A percentile compares a stretch with the other conserved stretches of the same genome.
Conservation (phyloP, 2,113 vertebrate genomes). For the Phainopepla nitens region DNA sequence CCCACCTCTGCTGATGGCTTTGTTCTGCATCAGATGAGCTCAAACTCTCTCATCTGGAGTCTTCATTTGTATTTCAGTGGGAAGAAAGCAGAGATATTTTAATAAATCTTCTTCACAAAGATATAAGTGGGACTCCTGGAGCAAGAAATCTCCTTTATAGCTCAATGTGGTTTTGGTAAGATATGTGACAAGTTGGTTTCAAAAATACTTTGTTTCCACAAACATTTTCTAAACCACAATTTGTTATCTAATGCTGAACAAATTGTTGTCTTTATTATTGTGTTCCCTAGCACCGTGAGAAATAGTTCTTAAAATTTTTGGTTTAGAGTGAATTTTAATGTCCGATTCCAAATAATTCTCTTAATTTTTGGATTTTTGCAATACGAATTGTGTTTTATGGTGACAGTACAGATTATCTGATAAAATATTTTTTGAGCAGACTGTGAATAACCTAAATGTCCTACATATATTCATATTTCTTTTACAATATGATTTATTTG, state of each 20-base stretch:
- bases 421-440: neutral
- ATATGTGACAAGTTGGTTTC: neutral
- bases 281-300: neutral
- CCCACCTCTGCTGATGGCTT: neutral
- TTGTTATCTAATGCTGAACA: neutral
- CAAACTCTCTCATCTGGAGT: neutral
- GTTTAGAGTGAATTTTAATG: neutral
- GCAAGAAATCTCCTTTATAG: neutral
- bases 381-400: neutral
- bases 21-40: neutral
- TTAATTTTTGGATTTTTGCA: neutral
- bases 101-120: neutral
- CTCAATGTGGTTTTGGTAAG: neutral
- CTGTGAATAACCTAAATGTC: neutral
- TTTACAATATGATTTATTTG: neutral
- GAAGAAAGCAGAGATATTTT: neutral
- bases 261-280: neutral
- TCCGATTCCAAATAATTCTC: neutral
- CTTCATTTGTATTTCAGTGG: neutral
- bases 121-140: neutral
- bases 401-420: neutral
- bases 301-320: neutral
- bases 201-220: constrained; percentile 22
- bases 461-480: neutral
- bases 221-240: neutral